Percentiles rank a stretch among this genome's conserved stretches.
Conservation (phyloP, 1,140 invertebrate genomes). For the Tetramorium parvispinum region DNA sequence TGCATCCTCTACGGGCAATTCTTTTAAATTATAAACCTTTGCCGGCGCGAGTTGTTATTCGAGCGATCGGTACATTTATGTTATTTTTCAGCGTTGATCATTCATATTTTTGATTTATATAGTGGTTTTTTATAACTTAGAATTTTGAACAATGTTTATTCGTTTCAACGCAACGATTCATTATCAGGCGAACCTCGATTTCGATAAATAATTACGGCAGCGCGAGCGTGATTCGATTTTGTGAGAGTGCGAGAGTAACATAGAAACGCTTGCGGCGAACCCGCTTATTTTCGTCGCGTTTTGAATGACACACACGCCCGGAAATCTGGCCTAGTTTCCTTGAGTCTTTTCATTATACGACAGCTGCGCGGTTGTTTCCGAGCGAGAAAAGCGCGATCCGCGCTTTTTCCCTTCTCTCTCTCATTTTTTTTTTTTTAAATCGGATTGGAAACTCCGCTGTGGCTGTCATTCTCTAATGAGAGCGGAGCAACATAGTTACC, state of each 20-base stretch:
- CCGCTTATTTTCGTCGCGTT: slow-evolving; percentile 23
- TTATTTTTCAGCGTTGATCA: neutral
- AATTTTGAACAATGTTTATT: neutral
- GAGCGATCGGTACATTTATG: neutral
- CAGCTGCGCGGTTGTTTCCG: neutral
- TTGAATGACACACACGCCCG: neutral
- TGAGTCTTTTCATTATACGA: slow-evolving; percentile 26
- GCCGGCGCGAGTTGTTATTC: neutral
- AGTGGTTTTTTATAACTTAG: neutral
- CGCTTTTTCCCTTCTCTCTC: neutral
- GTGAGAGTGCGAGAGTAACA: neutral
- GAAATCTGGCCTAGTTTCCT: slow-evolving; percentile 35
- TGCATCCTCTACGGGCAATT: neutral
- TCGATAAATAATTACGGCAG: slow-evolving; percentile 21
- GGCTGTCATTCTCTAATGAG: slow-evolving; percentile 13
- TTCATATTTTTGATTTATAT: neutral
- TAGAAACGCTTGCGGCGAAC: neutral
- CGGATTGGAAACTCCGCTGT: neutral
- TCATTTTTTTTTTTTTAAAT: neutral
- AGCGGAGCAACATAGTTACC: slow-evolving; percentile 15
- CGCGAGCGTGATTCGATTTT: neutral
- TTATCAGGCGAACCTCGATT: neutral
- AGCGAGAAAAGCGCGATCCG: slow-evolving; percentile 11
- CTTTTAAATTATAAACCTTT: neutral
- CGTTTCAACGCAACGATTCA: neutral